Percentiles rank a stretch among this genome's conserved stretches.
phyloP scores from a whole-genome alignment of 2,888 invertebrate species.

The Stenoptilia bipunctidactyla region DNA sequence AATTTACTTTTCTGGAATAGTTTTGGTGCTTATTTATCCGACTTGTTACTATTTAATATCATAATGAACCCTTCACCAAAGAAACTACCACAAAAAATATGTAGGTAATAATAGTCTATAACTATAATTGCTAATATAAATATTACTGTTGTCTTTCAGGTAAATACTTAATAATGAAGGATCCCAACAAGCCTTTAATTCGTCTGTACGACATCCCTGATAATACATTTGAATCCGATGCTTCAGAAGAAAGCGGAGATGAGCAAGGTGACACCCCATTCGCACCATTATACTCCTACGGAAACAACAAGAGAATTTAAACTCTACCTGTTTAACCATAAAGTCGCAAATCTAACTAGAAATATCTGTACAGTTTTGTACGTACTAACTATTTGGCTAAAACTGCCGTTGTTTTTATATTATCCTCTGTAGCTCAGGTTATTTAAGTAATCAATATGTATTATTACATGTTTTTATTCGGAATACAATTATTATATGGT shows the following conservation, averaged over 20 bases:
- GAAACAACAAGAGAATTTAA: constrained; percentile 59
- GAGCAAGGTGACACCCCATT: constrained; percentile 67
- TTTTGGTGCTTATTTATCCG: too few relatives aligned
- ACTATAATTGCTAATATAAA: too few relatives aligned
- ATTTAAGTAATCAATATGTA: constrained; percentile 32
- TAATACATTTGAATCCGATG: constrained; percentile 98
- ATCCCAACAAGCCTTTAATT: constrained; percentile 98
- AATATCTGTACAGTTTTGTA: neutral
- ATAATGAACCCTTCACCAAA: too few relatives aligned
- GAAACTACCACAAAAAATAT: too few relatives aligned
- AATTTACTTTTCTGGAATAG: too few relatives aligned
- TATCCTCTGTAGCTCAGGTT: constrained; percentile 1
- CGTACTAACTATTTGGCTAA: too few relatives aligned
- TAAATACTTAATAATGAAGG: constrained; percentile 97
- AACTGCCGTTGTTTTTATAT: too few relatives aligned
- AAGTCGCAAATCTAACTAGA: too few relatives aligned
- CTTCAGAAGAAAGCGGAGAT: constrained; percentile 89
- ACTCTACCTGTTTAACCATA: neutral
- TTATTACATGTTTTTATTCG: constrained; percentile 43
- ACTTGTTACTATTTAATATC: too few relatives aligned
- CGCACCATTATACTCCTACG: constrained; percentile 63
- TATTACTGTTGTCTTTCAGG: constrained; percentile 28
- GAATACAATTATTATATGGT: constrained; percentile 51
- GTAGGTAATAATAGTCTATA: too few relatives aligned
- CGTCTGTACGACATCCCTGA: constrained; percentile 98